These are phyloP conservation scores for Crocodylus rhombifer DNA, from an alignment of 2,797 vertebrate species.

Conservation along the genomic window DNA sequence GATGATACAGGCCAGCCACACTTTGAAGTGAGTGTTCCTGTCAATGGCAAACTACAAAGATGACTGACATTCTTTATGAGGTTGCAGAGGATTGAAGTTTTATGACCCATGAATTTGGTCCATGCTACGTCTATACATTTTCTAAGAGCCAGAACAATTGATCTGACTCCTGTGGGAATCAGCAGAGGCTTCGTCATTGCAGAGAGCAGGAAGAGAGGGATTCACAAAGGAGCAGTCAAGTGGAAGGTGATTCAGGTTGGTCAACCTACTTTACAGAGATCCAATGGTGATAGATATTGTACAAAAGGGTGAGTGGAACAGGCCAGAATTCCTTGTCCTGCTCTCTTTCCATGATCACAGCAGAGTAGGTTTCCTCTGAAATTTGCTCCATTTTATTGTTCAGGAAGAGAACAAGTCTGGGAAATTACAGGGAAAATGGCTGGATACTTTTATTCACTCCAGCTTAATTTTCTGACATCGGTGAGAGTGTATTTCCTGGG, in stretches of 20 bases:
- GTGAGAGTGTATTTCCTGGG: not conserved
- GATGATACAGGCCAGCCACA: too few relatives aligned
- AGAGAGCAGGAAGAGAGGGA: not conserved
- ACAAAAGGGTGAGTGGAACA: not conserved
- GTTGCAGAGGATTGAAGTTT: too few relatives aligned
- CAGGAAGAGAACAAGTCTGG: not conserved
- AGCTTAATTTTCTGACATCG: not conserved
- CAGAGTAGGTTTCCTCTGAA: not conserved
- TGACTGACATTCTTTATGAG: too few relatives aligned
- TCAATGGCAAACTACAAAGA: too few relatives aligned
- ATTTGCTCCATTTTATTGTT: not conserved
- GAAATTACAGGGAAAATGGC: accelerated
- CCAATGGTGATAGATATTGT: not conserved
- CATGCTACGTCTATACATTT: not conserved
- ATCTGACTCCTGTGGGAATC: not conserved
- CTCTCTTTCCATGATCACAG: not conserved
- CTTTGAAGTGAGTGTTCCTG: too few relatives aligned
- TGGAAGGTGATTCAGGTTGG: not conserved
- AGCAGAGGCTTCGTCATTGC: not conserved
- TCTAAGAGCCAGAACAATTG: not conserved
- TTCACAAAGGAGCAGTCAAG: not conserved
- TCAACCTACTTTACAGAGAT: not conserved
- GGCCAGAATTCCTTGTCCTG: not conserved
- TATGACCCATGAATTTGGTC: not conserved
- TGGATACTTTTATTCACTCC: not conserved